Evolutionary conservation across 2,888 invertebrate genomes (phyloP).

Genomic region (Xiphydria camelus): DNA sequence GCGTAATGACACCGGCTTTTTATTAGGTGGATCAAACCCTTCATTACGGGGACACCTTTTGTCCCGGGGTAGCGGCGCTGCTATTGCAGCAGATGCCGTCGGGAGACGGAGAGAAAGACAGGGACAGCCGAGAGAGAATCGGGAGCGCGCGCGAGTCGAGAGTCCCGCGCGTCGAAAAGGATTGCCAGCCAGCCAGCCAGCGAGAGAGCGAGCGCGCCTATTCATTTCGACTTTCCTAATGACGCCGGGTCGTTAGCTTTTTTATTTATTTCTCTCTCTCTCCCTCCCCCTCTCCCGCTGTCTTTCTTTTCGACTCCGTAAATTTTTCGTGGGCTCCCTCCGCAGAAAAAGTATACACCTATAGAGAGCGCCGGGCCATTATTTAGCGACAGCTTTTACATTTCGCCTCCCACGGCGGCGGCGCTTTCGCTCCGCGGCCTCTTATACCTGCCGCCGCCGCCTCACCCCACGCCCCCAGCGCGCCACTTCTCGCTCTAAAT

Average conservation of each 20-base stretch:
- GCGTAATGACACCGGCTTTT: conserved; percentile 36
- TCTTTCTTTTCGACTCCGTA: too few species aligned
- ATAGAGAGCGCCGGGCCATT: too few species aligned
- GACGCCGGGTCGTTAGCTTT: conserved; percentile 26
- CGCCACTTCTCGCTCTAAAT: too few species aligned
- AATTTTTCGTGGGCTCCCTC: too few species aligned
- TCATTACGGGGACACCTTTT: conserved; percentile 45
- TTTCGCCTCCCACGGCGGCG: conserved; percentile 11
- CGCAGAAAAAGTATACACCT: too few species aligned
- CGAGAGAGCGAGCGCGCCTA: conserved; percentile 19
- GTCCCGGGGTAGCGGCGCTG: conserved; percentile 24
- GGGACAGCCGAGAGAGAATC: conserved; percentile 15
- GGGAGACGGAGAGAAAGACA: conserved; percentile 8
- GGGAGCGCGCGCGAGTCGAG: background rate
- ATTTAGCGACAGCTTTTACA: conserved; percentile 18
- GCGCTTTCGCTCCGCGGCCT: too few species aligned
- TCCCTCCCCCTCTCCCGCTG: background rate
- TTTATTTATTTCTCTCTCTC: background rate
- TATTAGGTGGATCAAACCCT: conserved; percentile 42
- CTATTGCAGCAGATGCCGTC: conserved; percentile 18
- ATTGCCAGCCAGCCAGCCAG: conserved; percentile 1
- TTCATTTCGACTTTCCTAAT: conserved; percentile 33
- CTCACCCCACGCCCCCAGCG: too few species aligned
- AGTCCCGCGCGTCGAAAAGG: too few species aligned
- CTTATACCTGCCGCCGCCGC: too few species aligned